Evolutionary conservation across 2,888 invertebrate genomes (phyloP), one percentile per base, ranked within the genome.

Genomic region (Ophion obscuratus): DNA sequence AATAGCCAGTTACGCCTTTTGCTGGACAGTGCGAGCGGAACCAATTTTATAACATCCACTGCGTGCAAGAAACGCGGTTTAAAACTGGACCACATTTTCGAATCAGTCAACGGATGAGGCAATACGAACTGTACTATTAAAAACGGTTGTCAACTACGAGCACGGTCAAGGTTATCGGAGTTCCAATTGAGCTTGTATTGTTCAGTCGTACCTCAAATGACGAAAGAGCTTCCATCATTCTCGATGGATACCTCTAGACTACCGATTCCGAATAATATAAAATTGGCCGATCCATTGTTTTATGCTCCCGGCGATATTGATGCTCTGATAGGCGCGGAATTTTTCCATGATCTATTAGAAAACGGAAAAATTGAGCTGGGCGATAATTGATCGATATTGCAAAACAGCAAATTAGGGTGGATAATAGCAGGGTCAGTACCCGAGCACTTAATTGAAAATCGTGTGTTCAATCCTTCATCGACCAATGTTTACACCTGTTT

Each of bases 241-340:
- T 24, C 7, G 24, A 62, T 24, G 6, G 20, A 10, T 5, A 62
- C 24, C 10, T 10, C 10, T 2, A 27, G 24, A 5, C n/a, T 62
- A 0, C 20, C 5, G 10, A 70, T 70, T 24, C 71, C 71, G 0
- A 14, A 11, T 7, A 27, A 57, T 2, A 3, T 71, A 7, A 44
- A n/a, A 6, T 71, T 71, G 17, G 71, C 71, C 4, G 71, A 71
- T 17, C 57, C 71, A 17, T 7, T 27, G 2, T 71, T 71, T n/a
- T 31, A 57, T 17, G 24, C 53, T 9, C 31, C 71, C 14, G 7
- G 7, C 27, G 6, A 24, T 4, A 31, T 57, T 6, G 71, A 71
- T 31, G 0, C n/a, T 7, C 71, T 71, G 1, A 71, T 71, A 11
- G 71, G 71, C 9, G 44, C 57, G 6, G 57, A 24, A n/a, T 27